A percentile compares a stretch with the other conserved stretches of the same genome.
Evolutionary conservation across 2,113 vertebrate species (phyloP).

Genomic region (Oceanodroma tethys): DNA sequence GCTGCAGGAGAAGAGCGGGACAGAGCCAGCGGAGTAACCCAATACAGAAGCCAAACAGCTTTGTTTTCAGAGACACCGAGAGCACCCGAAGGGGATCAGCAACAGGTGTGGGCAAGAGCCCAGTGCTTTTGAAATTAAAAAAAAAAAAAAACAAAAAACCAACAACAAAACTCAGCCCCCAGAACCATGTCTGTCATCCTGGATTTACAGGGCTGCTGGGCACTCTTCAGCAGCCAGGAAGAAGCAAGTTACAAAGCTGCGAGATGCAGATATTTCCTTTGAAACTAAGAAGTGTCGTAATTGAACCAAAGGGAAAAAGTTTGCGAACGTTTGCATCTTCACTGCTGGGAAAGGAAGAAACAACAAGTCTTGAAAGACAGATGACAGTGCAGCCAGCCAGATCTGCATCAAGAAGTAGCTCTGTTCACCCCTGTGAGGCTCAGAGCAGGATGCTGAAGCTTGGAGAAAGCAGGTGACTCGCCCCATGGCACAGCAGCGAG

Average conservation of each 20-base stretch:
- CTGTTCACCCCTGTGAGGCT: background rate
- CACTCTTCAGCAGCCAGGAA: background rate
- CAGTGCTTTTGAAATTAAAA: background rate
- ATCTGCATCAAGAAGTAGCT: background rate
- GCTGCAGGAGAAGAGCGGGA: background rate
- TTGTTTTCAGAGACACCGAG: constrained; percentile 37
- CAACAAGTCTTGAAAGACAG: background rate
- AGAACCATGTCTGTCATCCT: background rate
- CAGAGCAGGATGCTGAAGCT: background rate
- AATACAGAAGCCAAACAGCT: constrained; percentile 46
- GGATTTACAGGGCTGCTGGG: background rate
- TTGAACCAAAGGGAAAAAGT: background rate
- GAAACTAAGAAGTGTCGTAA: background rate
- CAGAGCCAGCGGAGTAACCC: constrained; percentile 22
- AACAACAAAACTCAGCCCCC: background rate
- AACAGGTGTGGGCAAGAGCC: constrained; percentile 49
- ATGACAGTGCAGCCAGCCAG: background rate
- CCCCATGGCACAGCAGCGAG: accelerated
- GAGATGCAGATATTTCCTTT: background rate
- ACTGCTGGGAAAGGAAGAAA: background rate
- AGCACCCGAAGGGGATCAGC: background rate
- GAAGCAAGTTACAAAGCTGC: background rate
- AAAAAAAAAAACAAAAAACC: background rate
- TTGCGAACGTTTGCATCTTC: background rate
- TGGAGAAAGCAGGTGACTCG: background rate